Evolutionary conservation across 2,797 vertebrate genomes (phyloP).

Genomic region (Fistularia commersonii): DNA sequence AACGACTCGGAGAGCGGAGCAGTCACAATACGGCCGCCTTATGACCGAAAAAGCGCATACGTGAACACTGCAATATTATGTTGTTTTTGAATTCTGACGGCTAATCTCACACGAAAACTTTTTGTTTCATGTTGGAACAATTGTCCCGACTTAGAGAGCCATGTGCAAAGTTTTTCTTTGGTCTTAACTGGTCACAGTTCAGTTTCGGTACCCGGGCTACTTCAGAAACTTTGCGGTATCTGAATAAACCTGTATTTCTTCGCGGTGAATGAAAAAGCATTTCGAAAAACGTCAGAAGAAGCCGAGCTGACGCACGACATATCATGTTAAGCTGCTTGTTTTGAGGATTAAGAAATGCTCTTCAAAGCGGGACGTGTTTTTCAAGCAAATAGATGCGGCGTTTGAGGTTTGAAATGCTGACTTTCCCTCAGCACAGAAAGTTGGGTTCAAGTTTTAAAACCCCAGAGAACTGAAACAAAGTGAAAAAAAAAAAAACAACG

Average conservation of each 20-base stretch:
- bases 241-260: no score
- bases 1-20: constrained; percentile 54
- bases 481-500: no score
- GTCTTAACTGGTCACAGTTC: constrained; percentile 40
- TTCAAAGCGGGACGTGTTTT: constrained; percentile 8
- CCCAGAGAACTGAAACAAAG: no score
- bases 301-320: neutral
- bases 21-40: constrained; percentile 50
- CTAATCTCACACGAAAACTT: constrained; percentile 43
- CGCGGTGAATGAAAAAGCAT: no score
- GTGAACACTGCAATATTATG: constrained; percentile 1
- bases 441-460: no score
- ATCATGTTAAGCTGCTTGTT: constrained; percentile 1
- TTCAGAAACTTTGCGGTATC: no score
- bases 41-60: constrained; percentile 40
- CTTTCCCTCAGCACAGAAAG: neutral
- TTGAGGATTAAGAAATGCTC: constrained; percentile 14
- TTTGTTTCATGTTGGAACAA: constrained; percentile 45
- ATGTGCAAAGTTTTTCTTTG: constrained; percentile 60
- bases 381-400: neutral
- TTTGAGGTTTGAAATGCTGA: constrained; percentile 14
- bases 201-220: neutral
- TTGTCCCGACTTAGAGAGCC: constrained; percentile 39
- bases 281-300: neutral
- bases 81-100: constrained; percentile 26